Evolutionary conservation across 2,888 invertebrate genomes (phyloP).

Genomic region (Alcis repandata): DNA sequence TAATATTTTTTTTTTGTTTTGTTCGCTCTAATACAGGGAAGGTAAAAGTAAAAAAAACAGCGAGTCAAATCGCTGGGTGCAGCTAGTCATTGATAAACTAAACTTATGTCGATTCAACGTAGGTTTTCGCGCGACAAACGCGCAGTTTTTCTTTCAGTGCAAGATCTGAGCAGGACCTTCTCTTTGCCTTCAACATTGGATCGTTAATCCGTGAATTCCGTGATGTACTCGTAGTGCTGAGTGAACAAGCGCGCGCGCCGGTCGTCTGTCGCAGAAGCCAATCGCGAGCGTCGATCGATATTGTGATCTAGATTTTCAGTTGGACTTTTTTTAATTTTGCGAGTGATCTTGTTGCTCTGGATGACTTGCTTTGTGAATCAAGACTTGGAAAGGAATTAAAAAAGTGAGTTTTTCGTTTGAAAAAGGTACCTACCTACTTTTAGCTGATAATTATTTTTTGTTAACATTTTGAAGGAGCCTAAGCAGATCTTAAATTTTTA

Average conservation of each 20-base stretch:
- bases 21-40: too few species aligned
- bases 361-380: neutral
- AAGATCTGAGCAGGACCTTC: constrained; percentile 25
- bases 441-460: too few species aligned
- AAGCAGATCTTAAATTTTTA: too few species aligned
- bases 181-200: constrained; percentile 34
- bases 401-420: neutral
- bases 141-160: constrained; percentile 9
- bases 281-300: constrained; percentile 1
- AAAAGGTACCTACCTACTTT: neutral
- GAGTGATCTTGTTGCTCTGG: neutral
- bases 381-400: neutral
- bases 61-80: too few species aligned
- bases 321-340: neutral
- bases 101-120: too few species aligned
- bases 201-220: neutral
- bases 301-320: neutral
- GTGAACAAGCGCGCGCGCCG: constrained; percentile 46
- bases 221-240: constrained; percentile 40
- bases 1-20: too few species aligned
- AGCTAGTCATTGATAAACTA: too few species aligned
- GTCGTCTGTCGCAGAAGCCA: constrained; percentile 36
- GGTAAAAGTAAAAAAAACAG: too few species aligned
- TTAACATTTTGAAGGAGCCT: neutral
- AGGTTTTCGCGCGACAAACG: neutral